phyloP scores from a whole-genome alignment of 2,113 vertebrate genomes.

The Stegastes partitus region DNA sequence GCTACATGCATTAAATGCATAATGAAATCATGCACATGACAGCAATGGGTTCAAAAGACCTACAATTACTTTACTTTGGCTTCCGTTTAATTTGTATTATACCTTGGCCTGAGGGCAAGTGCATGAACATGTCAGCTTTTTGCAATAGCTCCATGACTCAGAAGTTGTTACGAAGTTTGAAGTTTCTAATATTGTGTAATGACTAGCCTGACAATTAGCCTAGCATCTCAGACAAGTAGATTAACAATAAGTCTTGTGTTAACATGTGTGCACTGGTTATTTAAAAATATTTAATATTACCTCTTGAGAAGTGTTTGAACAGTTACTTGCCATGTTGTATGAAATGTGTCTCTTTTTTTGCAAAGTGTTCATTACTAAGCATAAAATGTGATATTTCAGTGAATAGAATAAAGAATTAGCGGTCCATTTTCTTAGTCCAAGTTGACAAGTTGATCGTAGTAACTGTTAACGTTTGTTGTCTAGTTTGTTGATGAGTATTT shows the following conservation, averaged over 20 bases:
- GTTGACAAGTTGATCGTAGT: too few relatives aligned
- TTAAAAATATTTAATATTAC: neutral
- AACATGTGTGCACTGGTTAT: neutral
- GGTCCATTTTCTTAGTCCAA: neutral
- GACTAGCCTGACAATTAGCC: too few relatives aligned
- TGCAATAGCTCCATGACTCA: too few relatives aligned
- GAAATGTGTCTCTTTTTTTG: too few relatives aligned
- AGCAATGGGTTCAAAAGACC: neutral
- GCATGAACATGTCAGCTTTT: too few relatives aligned
- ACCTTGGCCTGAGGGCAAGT: too few relatives aligned
- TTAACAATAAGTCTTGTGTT: neutral
- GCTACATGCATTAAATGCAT: neutral
- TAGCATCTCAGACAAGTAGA: neutral
- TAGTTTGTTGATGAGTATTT: neutral
- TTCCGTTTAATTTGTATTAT: too few relatives aligned
- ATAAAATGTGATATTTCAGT: too few relatives aligned
- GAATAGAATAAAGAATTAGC: too few relatives aligned
- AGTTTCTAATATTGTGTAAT: neutral
- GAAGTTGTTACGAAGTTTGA: neutral
- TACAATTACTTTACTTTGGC: neutral
- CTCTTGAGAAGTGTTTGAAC: slow-evolving; percentile 2
- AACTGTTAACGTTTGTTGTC: neutral
- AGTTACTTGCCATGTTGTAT: neutral
- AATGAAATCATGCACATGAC: neutral
- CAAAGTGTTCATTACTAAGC: too few relatives aligned